These are phyloP conservation scores for Drosophila yooni DNA, from an alignment of 2,888 invertebrate species.

Conservation along the genomic window DNA sequence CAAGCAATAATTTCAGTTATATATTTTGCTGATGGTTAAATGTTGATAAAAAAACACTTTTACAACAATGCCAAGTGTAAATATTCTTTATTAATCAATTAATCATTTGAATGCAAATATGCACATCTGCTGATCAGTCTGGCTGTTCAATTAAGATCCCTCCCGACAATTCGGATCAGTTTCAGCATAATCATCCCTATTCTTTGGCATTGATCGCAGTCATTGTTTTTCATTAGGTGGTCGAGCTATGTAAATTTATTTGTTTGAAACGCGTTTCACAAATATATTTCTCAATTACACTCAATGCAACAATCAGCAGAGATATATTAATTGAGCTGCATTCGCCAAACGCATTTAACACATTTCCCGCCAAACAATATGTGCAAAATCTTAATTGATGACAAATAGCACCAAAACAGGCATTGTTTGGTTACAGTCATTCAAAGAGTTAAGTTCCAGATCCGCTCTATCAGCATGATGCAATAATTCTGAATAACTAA, in stretches of 20 bases:
- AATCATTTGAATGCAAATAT: constrained; percentile 31
- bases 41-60: constrained; percentile 13
- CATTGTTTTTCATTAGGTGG: constrained; percentile 63
- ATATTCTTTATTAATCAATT: constrained; percentile 51
- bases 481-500: background rate
- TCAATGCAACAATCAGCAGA: constrained; percentile 42
- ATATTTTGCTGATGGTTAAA: background rate
- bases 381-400: constrained; percentile 41
- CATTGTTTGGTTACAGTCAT: background rate
- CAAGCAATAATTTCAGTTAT: background rate
- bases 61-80: constrained; percentile 26
- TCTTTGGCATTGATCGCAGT: constrained; percentile 52
- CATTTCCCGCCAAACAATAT: constrained; percentile 13
- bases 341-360: constrained; percentile 13
- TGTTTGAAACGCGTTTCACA: constrained; percentile 42
- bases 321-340: constrained; percentile 58
- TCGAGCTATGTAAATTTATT: constrained; percentile 71
- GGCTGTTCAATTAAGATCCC: constrained; percentile 52
- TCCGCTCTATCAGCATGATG: background rate
- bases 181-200: constrained; percentile 46
- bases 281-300: constrained; percentile 43
- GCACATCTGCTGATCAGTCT: constrained; percentile 21
- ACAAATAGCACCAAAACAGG: constrained; percentile 20
- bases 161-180: constrained; percentile 51
- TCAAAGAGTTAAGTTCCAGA: background rate